Conservation (phyloP, 1,140 invertebrate species). For the Danaus plexippus region DNA sequence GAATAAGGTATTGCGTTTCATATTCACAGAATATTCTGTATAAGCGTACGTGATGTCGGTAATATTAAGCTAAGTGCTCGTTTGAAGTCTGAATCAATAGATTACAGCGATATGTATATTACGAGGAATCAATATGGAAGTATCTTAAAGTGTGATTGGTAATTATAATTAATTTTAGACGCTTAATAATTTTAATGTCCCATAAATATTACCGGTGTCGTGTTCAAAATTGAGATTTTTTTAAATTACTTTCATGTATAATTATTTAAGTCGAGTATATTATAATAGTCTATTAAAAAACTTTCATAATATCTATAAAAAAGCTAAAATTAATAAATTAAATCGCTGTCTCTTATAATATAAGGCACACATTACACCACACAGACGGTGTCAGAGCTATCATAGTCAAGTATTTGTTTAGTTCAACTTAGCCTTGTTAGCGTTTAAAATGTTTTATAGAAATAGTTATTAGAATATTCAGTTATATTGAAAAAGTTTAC, state of each 20-base stretch:
- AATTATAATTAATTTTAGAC: no score
- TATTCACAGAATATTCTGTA: slow-evolving; percentile 13
- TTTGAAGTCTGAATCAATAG: slow-evolving; percentile 5
- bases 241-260: no score
- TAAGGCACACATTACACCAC: slow-evolving; percentile 6
- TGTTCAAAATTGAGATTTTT: no score
- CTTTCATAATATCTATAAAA: no score
- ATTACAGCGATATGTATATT: slow-evolving; percentile 3
- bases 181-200: no score
- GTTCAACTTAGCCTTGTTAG: slow-evolving; percentile 19
- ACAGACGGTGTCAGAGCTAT: slow-evolving; percentile 14
- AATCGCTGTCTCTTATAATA: slow-evolving; percentile 7
- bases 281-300: no score
- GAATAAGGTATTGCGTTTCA: slow-evolving; percentile 7
- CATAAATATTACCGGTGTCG: no score
- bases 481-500: no score
- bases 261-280: no score
- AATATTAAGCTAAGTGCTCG: slow-evolving; percentile 25
- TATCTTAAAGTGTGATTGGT: not conserved
- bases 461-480: no score
- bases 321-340: not conserved
- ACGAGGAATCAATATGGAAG: not conserved
- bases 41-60: slow-evolving; percentile 17
- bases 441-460: slow-evolving; percentile 8
- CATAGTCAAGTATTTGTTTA: slow-evolving; percentile 20